Conservation (phyloP, 1,140 invertebrate genomes). For the Sminthurinus signatus region DNA sequence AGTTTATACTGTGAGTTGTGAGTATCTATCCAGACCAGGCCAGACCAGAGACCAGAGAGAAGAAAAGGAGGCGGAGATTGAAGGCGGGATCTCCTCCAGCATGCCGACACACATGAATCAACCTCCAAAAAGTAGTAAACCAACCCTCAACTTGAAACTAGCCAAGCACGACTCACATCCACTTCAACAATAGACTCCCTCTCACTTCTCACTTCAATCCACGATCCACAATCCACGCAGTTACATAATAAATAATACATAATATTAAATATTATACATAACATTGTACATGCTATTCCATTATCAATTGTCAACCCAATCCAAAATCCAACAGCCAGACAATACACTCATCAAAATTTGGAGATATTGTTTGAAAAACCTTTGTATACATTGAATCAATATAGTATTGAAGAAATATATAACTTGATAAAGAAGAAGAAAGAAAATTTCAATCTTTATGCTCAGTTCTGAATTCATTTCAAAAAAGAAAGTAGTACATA, state of each 20-base stretch:
- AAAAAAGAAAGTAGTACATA: no score
- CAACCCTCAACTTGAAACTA: conserved; percentile 11
- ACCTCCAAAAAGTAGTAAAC: conserved; percentile 9
- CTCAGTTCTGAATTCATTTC: no score
- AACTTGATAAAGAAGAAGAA: no score
- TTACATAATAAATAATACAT: neutral
- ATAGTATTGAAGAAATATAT: no score
- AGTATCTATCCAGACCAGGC: neutral
- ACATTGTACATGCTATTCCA: neutral
- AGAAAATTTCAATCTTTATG: no score
- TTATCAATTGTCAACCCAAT: neutral
- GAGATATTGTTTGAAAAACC: no score
- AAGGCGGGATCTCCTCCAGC: conserved; percentile 4
- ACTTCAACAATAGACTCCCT: neutral
- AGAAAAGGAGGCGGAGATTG: neutral
- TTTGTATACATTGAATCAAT: no score
- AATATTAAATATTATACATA: neutral
- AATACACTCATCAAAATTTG: no score
- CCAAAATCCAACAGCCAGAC: neutral
- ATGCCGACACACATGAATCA: conserved; percentile 7
- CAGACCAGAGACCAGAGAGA: neutral
- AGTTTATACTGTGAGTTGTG: neutral
- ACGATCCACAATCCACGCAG: neutral
- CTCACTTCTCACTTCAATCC: neutral
- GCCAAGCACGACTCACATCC: conserved; percentile 18